Percentiles rank a stretch among this genome's conserved stretches.
Evolutionary conservation across 1,140 invertebrate species (phyloP).

Genomic region (Helicoverpa zea): DNA sequence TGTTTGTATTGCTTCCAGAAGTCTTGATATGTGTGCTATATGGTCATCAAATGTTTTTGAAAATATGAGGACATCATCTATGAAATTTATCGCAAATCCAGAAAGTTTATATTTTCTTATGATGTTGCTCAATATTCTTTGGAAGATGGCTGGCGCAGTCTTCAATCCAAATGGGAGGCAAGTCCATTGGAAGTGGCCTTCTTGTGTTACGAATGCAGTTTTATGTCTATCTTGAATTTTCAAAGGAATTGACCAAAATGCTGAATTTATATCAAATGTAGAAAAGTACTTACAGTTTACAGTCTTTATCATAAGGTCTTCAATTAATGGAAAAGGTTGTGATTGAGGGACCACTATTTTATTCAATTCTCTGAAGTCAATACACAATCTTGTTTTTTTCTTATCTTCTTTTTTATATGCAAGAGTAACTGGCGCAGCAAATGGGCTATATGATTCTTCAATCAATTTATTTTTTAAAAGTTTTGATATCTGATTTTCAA

Average conservation of each 20-base stretch:
- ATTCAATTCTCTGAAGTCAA: constrained; percentile 4
- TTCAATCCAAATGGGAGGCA: neutral
- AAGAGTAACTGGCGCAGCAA: neutral
- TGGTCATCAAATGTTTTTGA: neutral
- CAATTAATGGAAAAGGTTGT: neutral
- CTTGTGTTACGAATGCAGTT: constrained; percentile 4
- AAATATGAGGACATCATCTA: neutral
- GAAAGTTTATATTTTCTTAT: neutral
- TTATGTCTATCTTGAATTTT: neutral
- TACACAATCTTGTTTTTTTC: neutral
- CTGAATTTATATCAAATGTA: neutral
- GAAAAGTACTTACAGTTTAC: neutral
- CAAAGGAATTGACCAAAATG: neutral
- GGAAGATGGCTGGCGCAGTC: neutral
- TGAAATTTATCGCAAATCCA: neutral
- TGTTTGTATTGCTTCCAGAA: neutral
- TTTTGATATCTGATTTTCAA: constrained; percentile 6
- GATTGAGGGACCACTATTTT: constrained; percentile 1
- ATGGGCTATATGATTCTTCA: constrained; percentile 2
- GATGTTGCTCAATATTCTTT: neutral
- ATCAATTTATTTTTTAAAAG: constrained; percentile 16
- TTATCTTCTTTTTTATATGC: neutral
- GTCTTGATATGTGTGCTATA: neutral
- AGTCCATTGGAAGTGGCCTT: neutral
- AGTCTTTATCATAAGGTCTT: neutral